A percentile compares a stretch with the other conserved stretches of the same genome.
These are phyloP conservation scores for Oreocharis arfaki DNA, from an alignment of 2,113 vertebrate species.

Conservation along the genomic window DNA sequence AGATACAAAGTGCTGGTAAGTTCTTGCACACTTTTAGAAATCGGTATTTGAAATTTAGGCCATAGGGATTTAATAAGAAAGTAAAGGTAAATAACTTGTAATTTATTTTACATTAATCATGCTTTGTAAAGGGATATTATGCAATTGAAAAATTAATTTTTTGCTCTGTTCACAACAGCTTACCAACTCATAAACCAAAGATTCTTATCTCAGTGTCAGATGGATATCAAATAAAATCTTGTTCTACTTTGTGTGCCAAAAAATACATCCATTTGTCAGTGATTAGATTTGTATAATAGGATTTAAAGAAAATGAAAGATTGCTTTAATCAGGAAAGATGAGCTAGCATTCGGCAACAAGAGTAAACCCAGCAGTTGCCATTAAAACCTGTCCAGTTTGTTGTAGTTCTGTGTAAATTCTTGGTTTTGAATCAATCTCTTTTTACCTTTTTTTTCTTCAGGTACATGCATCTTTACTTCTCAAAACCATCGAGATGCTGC, in stretches of 20 bases:
- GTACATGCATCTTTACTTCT: constrained; percentile 52
- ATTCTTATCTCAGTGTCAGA: neutral
- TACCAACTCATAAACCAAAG: neutral
- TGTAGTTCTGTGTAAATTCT: neutral
- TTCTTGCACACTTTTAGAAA: neutral
- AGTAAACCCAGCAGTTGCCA: neutral
- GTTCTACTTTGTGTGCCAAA: neutral
- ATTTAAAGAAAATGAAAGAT: neutral
- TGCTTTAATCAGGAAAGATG: neutral
- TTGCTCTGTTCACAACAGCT: neutral
- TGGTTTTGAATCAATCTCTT: neutral
- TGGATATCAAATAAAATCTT: neutral
- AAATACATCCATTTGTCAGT: neutral
- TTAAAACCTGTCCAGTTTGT: neutral
- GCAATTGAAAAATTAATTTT: neutral
- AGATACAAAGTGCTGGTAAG: constrained; percentile 68
- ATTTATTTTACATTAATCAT: neutral
- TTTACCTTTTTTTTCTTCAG: constrained; percentile 14
- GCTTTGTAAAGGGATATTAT: neutral
- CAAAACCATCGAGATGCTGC: constrained; percentile 83
- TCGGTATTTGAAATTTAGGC: neutral
- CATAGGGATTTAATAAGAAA: neutral
- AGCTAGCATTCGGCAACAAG: neutral
- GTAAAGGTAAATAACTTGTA: neutral
- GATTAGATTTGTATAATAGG: neutral